phyloP scores from a whole-genome alignment of 2,888 invertebrate genomes.

The Thecophora atra region DNA sequence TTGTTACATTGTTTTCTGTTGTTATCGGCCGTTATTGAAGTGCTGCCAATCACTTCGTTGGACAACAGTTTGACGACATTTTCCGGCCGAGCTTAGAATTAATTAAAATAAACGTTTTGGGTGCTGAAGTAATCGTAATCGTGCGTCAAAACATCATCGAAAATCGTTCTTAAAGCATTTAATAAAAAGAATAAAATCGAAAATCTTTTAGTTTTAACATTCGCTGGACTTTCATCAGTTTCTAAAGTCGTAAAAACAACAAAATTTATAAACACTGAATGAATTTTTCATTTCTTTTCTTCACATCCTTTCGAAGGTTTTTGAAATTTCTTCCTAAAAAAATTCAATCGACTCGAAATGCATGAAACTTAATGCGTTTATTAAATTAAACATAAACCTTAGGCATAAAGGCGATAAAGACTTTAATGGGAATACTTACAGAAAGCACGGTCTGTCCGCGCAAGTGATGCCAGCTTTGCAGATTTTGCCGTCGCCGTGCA shows the following conservation, averaged over 20 bases:
- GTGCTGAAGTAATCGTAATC: background rate
- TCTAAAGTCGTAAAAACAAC: too few relatives aligned
- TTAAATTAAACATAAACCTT: constrained; percentile 29
- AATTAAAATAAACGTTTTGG: constrained; percentile 20
- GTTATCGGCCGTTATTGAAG: constrained; percentile 23
- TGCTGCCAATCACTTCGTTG: background rate
- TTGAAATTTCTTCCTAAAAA: too few relatives aligned
- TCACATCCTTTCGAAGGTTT: too few relatives aligned
- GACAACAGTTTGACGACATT: background rate
- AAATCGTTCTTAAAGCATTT: background rate
- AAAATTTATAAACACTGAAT: too few relatives aligned
- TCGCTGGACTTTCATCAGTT: too few relatives aligned
- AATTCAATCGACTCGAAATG: background rate
- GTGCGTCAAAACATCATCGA: background rate
- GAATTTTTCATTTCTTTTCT: too few relatives aligned
- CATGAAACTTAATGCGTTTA: constrained; percentile 19
- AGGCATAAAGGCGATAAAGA: background rate
- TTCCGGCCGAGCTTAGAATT: background rate
- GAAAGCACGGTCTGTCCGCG: constrained; percentile 74
- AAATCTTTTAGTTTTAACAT: too few relatives aligned
- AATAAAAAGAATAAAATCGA: too few relatives aligned
- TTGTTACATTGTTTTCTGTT: background rate
- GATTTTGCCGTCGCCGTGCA: constrained; percentile 77
- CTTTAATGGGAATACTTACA: constrained; percentile 61
- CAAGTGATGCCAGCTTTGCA: constrained; percentile 78